These are phyloP conservation scores for Prorops nasuta DNA, from an alignment of 1,140 invertebrate species.

Conservation along the genomic window DNA sequence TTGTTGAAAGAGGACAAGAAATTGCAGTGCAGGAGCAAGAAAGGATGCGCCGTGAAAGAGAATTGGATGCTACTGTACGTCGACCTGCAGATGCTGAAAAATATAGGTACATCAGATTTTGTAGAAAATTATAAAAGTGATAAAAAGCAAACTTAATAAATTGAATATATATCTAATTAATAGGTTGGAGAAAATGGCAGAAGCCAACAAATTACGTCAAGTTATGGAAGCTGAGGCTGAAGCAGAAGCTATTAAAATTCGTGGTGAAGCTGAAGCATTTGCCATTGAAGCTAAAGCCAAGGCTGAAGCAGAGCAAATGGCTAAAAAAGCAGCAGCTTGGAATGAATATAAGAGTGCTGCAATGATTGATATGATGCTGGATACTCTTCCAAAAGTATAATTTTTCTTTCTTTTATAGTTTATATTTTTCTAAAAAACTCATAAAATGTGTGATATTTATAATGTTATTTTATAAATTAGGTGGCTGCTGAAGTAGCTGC, in stretches of 20 bases:
- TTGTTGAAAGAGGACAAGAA: slow-evolving; percentile 90
- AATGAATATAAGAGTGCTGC: slow-evolving; percentile 95
- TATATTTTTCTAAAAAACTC: slow-evolving; percentile 5
- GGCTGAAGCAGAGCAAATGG: slow-evolving; percentile 95
- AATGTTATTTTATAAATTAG: slow-evolving; percentile 56
- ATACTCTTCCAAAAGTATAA: slow-evolving; percentile 90
- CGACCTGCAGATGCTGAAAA: slow-evolving; percentile 94
- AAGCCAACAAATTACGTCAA: slow-evolving; percentile 83
- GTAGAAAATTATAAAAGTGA: background rate
- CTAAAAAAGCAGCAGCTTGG: slow-evolving; percentile 94
- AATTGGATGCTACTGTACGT: slow-evolving; percentile 86
- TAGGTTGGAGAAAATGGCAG: slow-evolving; percentile 87
- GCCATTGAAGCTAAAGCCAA: slow-evolving; percentile 91
- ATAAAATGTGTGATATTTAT: slow-evolving; percentile 3
- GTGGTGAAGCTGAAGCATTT: slow-evolving; percentile 89
- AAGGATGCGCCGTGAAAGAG: slow-evolving; percentile 79
- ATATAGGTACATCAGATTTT: slow-evolving; percentile 62
- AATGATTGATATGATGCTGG: slow-evolving; percentile 96
- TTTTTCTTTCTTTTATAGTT: background rate
- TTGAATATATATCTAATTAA: background rate
- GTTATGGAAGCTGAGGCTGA: slow-evolving; percentile 93
- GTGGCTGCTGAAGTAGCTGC: slow-evolving; percentile 94
- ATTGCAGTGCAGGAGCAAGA: slow-evolving; percentile 90
- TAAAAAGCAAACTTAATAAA: background rate
- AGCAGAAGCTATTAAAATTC: slow-evolving; percentile 78